Percentiles rank a stretch among this genome's conserved stretches.
These are phyloP conservation scores for Oscheius sp. DNA, from an alignment of 2,888 invertebrate species.

Conservation along the genomic window DNA sequence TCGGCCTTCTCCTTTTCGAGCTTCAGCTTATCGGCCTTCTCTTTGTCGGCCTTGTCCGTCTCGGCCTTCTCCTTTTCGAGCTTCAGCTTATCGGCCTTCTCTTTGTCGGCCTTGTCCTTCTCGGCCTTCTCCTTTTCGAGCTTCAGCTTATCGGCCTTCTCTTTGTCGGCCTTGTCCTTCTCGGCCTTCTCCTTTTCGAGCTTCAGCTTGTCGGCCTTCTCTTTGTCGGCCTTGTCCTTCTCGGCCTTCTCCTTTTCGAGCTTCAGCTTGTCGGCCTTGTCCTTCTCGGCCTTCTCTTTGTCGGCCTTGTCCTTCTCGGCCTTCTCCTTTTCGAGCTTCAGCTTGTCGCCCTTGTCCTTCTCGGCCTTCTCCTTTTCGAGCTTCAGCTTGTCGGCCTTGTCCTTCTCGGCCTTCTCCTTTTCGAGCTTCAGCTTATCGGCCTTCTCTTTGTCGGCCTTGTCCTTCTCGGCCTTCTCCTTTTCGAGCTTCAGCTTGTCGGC, in stretches of 20 bases:
- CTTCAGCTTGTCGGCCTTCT: conserved; percentile 25
- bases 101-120: conserved; percentile 8
- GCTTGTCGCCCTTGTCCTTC: conserved; percentile 21
- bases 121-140: conserved; percentile 23
- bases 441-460: conserved; percentile 17
- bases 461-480: conserved; percentile 22
- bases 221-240: conserved; percentile 19
- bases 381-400: conserved; percentile 17
- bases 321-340: conserved; percentile 15
- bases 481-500: not conserved
- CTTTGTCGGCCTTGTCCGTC: conserved; percentile 11
- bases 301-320: conserved; percentile 27
- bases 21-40: conserved; percentile 25
- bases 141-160: conserved; percentile 24
- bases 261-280: conserved; percentile 14
- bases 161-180: conserved; percentile 19
- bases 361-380: conserved; percentile 28
- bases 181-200: conserved; percentile 25
- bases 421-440: conserved; percentile 22
- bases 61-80: conserved; percentile 29
- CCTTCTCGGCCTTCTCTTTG: conserved; percentile 27
- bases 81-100: conserved; percentile 15
- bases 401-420: conserved; percentile 20
- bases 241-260: conserved; percentile 10
- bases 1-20: conserved; percentile 23